Conservation (phyloP, 1,140 invertebrate species). For the Drosophila erecta region DNA sequence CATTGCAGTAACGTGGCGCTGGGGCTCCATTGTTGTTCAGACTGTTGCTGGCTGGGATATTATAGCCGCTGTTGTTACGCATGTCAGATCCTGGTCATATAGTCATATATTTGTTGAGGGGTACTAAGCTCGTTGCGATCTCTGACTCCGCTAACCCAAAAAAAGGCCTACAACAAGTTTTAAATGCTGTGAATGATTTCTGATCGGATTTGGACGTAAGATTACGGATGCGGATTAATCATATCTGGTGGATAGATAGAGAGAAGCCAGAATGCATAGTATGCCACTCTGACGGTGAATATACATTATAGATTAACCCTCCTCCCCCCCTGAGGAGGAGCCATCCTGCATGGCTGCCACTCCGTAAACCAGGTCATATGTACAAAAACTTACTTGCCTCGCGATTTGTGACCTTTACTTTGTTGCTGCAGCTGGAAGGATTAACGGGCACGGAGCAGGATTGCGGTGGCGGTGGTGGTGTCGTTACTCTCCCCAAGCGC, state of each 20-base stretch:
- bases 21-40: slow-evolving; percentile 38
- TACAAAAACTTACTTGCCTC: slow-evolving; percentile 47
- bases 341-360: background rate
- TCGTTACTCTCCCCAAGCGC: slow-evolving; percentile 8
- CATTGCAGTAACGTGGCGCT: slow-evolving; percentile 40
- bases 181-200: slow-evolving; percentile 39
- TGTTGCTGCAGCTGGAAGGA: slow-evolving; percentile 29
- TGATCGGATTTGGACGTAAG: slow-evolving; percentile 23
- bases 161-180: slow-evolving; percentile 32
- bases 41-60: slow-evolving; percentile 40
- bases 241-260: slow-evolving; percentile 41
- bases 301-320: slow-evolving; percentile 24
- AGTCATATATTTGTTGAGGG: slow-evolving; percentile 6
- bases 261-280: slow-evolving; percentile 24
- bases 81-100: slow-evolving; percentile 36
- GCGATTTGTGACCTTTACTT: slow-evolving; percentile 43
- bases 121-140: slow-evolving; percentile 27
- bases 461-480: slow-evolving; percentile 25
- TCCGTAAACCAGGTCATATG: slow-evolving; percentile 45
- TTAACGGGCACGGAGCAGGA: slow-evolving; percentile 13
- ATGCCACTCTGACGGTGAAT: slow-evolving; percentile 20
- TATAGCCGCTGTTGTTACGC: slow-evolving; percentile 59
- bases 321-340: background rate
- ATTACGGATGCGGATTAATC: slow-evolving; percentile 35
- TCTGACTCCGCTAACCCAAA: slow-evolving; percentile 12